Conservation (phyloP, 2,797 vertebrate genomes). For the Microhierax caerulescens region DNA sequence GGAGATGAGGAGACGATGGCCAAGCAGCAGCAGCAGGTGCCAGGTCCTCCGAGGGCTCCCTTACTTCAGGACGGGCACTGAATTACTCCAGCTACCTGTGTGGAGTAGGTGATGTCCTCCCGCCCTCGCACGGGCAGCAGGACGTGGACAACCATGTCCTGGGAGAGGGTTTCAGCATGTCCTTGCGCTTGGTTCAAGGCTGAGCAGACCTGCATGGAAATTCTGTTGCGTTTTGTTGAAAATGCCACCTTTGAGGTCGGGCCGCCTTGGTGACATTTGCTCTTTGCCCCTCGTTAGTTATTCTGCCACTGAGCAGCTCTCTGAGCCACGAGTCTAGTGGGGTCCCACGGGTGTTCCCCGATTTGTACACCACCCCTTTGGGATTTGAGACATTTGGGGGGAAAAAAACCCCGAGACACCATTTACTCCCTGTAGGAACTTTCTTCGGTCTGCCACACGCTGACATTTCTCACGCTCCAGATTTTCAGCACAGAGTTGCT, state of each 20-base stretch:
- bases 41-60: neutral
- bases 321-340: neutral
- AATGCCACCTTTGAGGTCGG: neutral
- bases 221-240: neutral
- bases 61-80: neutral
- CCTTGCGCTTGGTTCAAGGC: fast-evolving
- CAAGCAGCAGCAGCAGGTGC: neutral
- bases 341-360: fast-evolving
- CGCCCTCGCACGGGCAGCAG: fast-evolving
- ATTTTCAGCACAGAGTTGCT: neutral
- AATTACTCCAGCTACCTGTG: neutral
- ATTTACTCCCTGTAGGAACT: fast-evolving
- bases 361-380: no score
- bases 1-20: neutral
- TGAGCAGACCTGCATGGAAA: fast-evolving
- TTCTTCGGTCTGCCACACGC: fast-evolving
- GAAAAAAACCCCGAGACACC: neutral
- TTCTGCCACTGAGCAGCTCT: neutral
- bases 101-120: neutral
- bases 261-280: fast-evolving
- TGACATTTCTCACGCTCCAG: neutral
- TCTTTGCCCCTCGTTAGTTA: neutral
- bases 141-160: fast-evolving
- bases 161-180: neutral
- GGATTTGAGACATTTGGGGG: neutral